Evolutionary conservation across 1,140 invertebrate genomes (phyloP), one percentile per base, ranked within the genome.

Genomic region (Dermatophagoides farinae): DNA sequence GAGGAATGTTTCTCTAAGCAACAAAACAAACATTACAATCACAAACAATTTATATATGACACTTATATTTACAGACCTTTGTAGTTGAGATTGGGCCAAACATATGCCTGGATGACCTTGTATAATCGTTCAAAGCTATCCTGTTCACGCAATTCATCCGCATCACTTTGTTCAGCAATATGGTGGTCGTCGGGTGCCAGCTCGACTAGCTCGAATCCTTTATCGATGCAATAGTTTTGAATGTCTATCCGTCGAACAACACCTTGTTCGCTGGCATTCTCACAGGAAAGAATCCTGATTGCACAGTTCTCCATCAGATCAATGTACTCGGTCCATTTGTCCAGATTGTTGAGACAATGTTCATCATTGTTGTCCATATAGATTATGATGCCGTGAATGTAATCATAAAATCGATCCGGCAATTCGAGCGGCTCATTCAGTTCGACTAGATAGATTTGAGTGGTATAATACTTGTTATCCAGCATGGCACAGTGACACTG

Each of bases 171-270:
- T n/a, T 70, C 67, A 58, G 78, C 76, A 39, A 67, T 66, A 6
- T 71, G 68, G 43, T 74, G 70, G 37, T 70, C 68, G 37, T 70
- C 68, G 37, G 78, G 77, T 65, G 81, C 74, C 20, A 86, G 67
- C 70, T 86, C 83, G 18, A 86, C 77, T 50, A 86, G 71, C 70
- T 86, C 84, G 77, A 81, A 86, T 23, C 76, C 75, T 65, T 80
- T 71, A 47, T 75, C 67, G 44, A 80, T 71, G 70, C 81, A 83
- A 81, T 81, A 84, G 64, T 77, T 71, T 61, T 76, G 72, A 47
- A 76, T 76, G 75, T 64, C 64, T 53, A 66, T 47, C 46, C 65
- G 61, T 46, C 59, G 44, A 1, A 72, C 57, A 58, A 39, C 69
- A 59, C 65, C 58, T 72, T 68, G 64, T 61, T 65, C 64, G 25